Base-by-base conservation (phyloP, 2,113 vertebrate species). In the Brachypteracias leptosomus region DNA sequence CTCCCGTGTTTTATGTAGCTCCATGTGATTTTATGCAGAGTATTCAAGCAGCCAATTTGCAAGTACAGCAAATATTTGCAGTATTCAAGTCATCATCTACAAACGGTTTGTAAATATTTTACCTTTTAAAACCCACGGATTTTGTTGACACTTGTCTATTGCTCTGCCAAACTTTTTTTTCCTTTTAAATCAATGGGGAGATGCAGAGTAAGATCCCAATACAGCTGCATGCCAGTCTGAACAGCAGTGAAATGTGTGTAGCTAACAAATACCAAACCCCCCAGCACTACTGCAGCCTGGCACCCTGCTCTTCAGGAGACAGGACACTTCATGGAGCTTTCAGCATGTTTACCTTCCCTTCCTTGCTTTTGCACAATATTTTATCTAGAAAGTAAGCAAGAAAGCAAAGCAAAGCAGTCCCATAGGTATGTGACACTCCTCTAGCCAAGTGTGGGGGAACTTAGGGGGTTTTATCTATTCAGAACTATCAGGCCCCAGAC, bases 31-130 rank as follows among this genome's bases (percentile, higher is more conserved):
- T 94, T 79, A 62, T 73, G 67, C 31, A 29, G 35, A 65, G 40
- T 55, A 75, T 58, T 80, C 58, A 88, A 79, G 38, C 13, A 89
- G 67, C 19, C 55, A 75, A 51, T 78, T 92, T 95, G 58, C 54
- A 85, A 82, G 47, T 9, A 87, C 10, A 91, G 52, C 35, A 96
- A 94, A 93, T 95, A 95, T 94, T 94, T 96, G 66, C 84, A 33
- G 35, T 88, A 87, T 82, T 91, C 87, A 91, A 95, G 65, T 42
- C 80, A 71, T 22, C 20, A 0, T 62, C 58, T 81, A 72, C 21
- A 66, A 85, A 88, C 0, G 0, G 40, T 73, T 93, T 94, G 85
- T 85, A 94, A 85, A 79, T 83, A 97, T 74, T 93, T 91, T 73
- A 66, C 71, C 75, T 93, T 84, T 83, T 47, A 70, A 86, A 84